Base-by-base conservation (phyloP, 1,140 invertebrate species). In the Papilio helenus region DNA sequence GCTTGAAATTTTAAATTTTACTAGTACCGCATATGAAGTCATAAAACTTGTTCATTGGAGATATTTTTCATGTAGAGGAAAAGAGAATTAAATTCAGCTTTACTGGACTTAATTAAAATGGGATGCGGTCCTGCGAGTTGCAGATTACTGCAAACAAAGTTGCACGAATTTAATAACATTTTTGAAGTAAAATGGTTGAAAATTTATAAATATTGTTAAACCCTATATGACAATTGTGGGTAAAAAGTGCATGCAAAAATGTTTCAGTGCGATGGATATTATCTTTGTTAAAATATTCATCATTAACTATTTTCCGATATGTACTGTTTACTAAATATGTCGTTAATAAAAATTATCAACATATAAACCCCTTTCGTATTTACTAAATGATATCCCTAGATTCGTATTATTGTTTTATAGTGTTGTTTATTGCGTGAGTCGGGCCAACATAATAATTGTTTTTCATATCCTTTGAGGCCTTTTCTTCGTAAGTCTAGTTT, bases 401-500 rank as follows among this genome's bases (percentile, higher is more conserved):
- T 55, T 7, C 16, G 1, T 49, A 49, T 49, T 18, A 55, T 55
- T 20, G 9, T 61, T 68, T 68, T 34, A 68, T 29, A 16, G 61
- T 29, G 61, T 68, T 73, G n/a, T 73, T 73, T 68, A 68, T 68
- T 73, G 9, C 51, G 20, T 26, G 18, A n/a, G 74, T 34, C 10
- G 18, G n/a, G 55, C 76, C 34, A 65, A 77, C 18, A 44, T 16
- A 61, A 44, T 77, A 65, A 77, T 77, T 65, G 76, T 65, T 65
- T 61, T 77, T 61, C 18, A 26, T 58, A 20, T 39, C 76, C 55
- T 61, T 77, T 65, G n/a, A 44, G 34, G 10, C 55, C 34, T 77
- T 77, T 77, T 79, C 23, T 65, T 80, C 49, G 78, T 82, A 82
- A 81, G 79, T 81, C 77, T 78, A 77, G 79, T 61, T 80, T 81